Evolutionary conservation across 2,888 invertebrate genomes (phyloP), one percentile per base, ranked within the genome.

Genomic region (Endomychus coccineus): DNA sequence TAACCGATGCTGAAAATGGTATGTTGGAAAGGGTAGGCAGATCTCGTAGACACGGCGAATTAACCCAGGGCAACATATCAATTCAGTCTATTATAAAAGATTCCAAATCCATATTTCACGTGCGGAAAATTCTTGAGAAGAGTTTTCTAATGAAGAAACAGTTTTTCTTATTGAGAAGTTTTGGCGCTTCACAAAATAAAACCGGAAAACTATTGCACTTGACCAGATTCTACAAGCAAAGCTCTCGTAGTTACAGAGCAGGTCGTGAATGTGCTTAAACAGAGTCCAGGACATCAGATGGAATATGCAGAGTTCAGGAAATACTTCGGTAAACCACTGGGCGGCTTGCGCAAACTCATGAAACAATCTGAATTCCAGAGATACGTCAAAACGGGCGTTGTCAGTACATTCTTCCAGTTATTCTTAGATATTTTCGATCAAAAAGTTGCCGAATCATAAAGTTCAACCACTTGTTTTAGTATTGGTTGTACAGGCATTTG

Each of bases 21-120:
- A 65, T 86, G 19, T 62, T 86, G 39, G 89, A 88, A 62, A 65
- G 78, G 50, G 77, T 88, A 21, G 88, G 82, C 1, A 72, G 85
- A 41, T 66, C 80, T 1, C 70, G 86, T 21, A 70, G 71, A 44
- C 72, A 74, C 46, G 85, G 88, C 0, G 81, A 83, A 64, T 66
- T 78, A 3, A 80, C 83, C 1, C 71, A 76, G 34, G 81, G 81
- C 6, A 73, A 71, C 40, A 66, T 69, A 40, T 78, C 81, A 5
- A 54, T 82, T 5, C 58, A 63, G 28, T 50, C 64, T 6, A 62
- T 68, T 27, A 69, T 69, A 28, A 73, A 75, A 47, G 78, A 80
- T 59, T 59, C 77, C 1, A 80, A 80, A 53, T 68, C 74, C 2
- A 51, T 78, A 16, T 78, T 74, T 58, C 79, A 80, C 54, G 69